Evolutionary conservation across 2,113 vertebrate species (phyloP).

Genomic region (Brienomyrus longianalis): DNA sequence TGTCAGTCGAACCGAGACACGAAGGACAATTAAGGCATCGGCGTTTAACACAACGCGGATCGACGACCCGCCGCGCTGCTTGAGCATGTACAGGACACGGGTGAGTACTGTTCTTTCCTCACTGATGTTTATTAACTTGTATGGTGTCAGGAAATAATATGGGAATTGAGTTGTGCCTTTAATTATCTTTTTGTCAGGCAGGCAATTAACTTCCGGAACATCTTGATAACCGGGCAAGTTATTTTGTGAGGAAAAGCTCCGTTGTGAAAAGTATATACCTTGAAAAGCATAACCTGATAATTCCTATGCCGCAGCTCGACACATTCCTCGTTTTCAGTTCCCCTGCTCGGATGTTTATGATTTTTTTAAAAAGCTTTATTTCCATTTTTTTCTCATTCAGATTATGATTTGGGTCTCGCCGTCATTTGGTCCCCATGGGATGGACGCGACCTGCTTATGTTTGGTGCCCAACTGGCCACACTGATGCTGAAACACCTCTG

Average conservation of each 20-base stretch:
- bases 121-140: slow-evolving; percentile 29
- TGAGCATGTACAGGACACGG: slow-evolving; percentile 16
- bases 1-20: neutral
- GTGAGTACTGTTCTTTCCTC: neutral
- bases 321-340: neutral
- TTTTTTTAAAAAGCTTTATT: neutral
- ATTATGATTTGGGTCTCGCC: neutral
- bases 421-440: neutral
- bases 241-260: slow-evolving; percentile 9
- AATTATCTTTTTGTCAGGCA: slow-evolving; percentile 20
- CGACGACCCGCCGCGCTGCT: neutral
- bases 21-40: slow-evolving; percentile 14
- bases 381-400: neutral
- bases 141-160: slow-evolving; percentile 12
- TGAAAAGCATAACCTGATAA: neutral
- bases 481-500: neutral
- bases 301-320: neutral
- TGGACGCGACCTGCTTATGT: neutral
- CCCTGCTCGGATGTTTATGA: neutral
- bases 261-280: neutral
- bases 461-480: neutral
- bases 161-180: slow-evolving; percentile 17
- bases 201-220: slow-evolving; percentile 35
- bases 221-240: slow-evolving; percentile 24
- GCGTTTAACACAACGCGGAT: slow-evolving; percentile 21